These are phyloP conservation scores for Carduelis carduelis DNA, from an alignment of 2,797 vertebrate genomes.

Conservation along the genomic window DNA sequence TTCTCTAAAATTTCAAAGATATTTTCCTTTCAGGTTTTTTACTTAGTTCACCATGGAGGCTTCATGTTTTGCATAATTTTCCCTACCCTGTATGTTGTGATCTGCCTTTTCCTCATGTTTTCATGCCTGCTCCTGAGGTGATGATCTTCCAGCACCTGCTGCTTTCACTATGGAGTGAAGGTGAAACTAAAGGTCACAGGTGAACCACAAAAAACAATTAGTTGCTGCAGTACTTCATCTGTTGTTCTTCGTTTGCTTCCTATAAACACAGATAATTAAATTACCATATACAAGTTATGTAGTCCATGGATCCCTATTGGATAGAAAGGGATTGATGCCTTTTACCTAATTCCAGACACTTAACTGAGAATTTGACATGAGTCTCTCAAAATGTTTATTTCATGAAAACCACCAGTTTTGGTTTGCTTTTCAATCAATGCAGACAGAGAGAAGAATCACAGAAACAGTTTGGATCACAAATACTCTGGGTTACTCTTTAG, in stretches of 20 bases:
- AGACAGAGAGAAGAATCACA: neutral
- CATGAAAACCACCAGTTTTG: neutral
- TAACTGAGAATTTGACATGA: neutral
- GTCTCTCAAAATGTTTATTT: neutral
- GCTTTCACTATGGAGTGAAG: neutral
- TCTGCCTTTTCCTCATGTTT: neutral
- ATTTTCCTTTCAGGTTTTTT: neutral
- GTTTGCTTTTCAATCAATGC: neutral
- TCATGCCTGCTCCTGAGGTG: fast-evolving
- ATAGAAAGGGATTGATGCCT: neutral
- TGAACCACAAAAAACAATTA: neutral
- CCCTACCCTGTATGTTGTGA: neutral
- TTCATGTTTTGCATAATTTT: neutral
- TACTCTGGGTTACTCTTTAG: neutral
- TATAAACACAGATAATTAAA: neutral
- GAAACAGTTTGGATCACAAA: neutral
- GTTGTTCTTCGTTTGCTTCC: neutral
- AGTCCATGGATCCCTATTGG: neutral
- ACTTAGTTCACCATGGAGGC: neutral
- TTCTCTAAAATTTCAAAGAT: neutral
- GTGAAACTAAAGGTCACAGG: neutral
- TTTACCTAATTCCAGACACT: neutral
- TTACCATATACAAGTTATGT: neutral
- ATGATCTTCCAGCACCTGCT: neutral
- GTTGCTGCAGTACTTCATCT: neutral